Conservation (phyloP, 2,797 vertebrate species). For the Tenualosa ilisha region DNA sequence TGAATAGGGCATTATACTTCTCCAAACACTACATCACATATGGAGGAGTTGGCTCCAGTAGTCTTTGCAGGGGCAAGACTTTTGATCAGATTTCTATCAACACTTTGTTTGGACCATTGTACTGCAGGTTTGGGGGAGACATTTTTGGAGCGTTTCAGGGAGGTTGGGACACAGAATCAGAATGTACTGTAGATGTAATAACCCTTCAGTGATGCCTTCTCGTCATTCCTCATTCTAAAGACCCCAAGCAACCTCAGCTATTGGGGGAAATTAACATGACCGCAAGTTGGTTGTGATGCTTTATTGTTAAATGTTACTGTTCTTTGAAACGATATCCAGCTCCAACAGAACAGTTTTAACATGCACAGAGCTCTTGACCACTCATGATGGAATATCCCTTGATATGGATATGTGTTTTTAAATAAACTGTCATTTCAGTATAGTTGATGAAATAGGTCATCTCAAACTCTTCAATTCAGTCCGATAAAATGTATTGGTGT, state of each 20-base stretch:
- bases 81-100: background rate
- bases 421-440: conserved; percentile 14
- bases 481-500: conserved; percentile 11
- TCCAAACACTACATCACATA: background rate
- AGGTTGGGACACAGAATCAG: background rate
- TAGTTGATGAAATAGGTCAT: conserved; percentile 18
- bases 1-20: background rate
- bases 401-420: background rate
- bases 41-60: background rate
- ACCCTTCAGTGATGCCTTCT: conserved; percentile 35
- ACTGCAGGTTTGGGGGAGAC: background rate
- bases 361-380: background rate
- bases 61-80: background rate
- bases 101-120: background rate
- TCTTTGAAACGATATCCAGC: background rate
- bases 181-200: conserved; percentile 20
- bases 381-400: background rate
- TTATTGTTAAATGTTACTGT: background rate
- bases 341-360: conserved; percentile 10
- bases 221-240: background rate
- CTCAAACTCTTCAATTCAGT: background rate
- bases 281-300: background rate
- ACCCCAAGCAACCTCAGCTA: background rate
- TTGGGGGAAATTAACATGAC: background rate
- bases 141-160: background rate